These are phyloP conservation scores for Diphyllodes magnificus DNA, from an alignment of 2,113 vertebrate species.

Conservation along the genomic window DNA sequence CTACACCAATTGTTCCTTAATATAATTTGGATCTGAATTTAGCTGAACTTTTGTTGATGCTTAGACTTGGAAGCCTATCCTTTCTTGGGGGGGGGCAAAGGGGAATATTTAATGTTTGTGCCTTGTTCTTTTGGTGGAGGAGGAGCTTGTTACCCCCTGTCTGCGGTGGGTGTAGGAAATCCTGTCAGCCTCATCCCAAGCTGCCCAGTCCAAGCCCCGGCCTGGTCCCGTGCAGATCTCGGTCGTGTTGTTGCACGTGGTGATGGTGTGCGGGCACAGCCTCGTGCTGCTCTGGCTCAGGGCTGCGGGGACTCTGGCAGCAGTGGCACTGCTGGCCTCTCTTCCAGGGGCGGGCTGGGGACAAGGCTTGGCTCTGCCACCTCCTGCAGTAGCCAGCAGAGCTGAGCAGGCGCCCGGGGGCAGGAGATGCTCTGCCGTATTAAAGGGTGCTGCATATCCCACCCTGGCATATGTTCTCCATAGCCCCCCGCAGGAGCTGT, in stretches of 20 bases:
- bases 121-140: background rate
- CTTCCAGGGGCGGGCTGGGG: background rate
- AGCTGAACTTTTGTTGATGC: background rate
- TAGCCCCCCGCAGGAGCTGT: background rate
- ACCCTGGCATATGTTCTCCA: conserved; percentile 27
- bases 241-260: rapidly evolving
- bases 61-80: background rate
- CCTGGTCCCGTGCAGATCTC: rapidly evolving
- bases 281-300: rapidly evolving
- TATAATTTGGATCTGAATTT: background rate
- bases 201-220: rapidly evolving
- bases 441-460: background rate
- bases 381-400: background rate
- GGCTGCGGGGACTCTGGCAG: background rate
- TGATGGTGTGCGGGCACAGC: rapidly evolving
- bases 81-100: background rate
- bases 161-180: background rate
- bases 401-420: background rate
- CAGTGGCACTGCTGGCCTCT: background rate
- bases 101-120: background rate
- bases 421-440: background rate
- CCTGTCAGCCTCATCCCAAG: rapidly evolving
- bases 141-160: background rate
- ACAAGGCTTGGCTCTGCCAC: background rate
- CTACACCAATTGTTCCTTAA: background rate